A percentile compares a stretch with the other conserved stretches of the same genome.
phyloP scores from a whole-genome alignment of 2,888 invertebrate species.

The Metalampra italica region DNA sequence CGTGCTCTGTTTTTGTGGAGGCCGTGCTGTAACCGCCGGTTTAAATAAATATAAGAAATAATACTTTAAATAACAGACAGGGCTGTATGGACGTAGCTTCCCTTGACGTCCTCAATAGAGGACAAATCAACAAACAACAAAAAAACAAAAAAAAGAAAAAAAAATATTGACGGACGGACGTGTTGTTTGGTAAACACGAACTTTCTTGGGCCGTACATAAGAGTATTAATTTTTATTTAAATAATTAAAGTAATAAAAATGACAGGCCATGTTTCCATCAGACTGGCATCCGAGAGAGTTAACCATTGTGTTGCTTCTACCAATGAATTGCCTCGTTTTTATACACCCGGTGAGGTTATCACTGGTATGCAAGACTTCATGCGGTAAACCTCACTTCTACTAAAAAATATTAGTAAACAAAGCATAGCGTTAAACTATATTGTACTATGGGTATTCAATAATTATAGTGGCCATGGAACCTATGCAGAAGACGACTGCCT shows the following conservation, averaged over 20 bases:
- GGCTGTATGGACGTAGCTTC: no score
- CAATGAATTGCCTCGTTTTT: conserved; percentile 82
- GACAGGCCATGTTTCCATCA: conserved; percentile 79
- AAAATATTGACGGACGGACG: no score
- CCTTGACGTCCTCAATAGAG: no score
- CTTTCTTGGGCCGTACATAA: no score
- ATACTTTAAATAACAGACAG: no score
- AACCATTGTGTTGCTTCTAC: conserved; percentile 76
- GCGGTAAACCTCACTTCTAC: conserved; percentile 78
- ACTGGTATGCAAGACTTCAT: conserved; percentile 90
- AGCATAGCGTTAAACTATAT: background rate
- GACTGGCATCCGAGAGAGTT: conserved; percentile 81
- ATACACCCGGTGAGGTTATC: conserved; percentile 93
- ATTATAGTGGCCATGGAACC: conserved; percentile 97
- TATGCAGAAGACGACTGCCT: conserved; percentile 90
- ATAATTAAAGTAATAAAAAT: conserved; percentile 33
- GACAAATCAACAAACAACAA: no score
- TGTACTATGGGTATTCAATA: background rate
- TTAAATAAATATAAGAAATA: no score
- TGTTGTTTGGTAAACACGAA: no score
- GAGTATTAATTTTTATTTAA: no score
- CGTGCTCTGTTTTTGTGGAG: no score
- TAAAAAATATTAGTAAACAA: background rate
- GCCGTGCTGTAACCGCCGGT: no score
- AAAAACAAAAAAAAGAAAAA: no score